These are phyloP conservation scores for Bhutanitis thaidina DNA, from an alignment of 2,888 invertebrate species.

Conservation along the genomic window DNA sequence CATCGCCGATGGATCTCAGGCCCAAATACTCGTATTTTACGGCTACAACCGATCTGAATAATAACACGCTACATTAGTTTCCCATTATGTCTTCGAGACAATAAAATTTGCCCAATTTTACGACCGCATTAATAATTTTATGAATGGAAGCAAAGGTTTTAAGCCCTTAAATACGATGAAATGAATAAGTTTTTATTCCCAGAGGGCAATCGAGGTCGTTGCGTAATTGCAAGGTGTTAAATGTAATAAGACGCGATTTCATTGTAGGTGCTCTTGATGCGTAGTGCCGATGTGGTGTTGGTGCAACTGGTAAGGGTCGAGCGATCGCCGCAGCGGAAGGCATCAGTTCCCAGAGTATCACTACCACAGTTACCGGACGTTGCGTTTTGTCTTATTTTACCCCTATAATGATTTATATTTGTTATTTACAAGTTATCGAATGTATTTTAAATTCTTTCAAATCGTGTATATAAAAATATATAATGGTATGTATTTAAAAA, in stretches of 20 bases:
- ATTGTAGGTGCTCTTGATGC: conserved; percentile 34
- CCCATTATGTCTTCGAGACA: conserved; percentile 79
- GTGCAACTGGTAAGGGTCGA: conserved; percentile 34
- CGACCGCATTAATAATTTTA: conserved; percentile 80
- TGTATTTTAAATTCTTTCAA: background rate
- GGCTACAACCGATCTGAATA: conserved; percentile 77
- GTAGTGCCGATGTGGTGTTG: conserved; percentile 30
- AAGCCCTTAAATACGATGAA: conserved; percentile 65
- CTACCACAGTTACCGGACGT: conserved; percentile 72
- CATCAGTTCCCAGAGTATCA: conserved; percentile 77
- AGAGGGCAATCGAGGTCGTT: conserved; percentile 60
- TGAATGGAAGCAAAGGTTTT: conserved; percentile 77
- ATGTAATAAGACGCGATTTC: conserved; percentile 40
- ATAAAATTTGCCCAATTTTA: conserved; percentile 80
- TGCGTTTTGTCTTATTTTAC: conserved; percentile 33
- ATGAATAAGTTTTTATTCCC: conserved; percentile 61
- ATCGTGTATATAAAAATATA: too few species aligned
- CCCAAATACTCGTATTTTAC: conserved; percentile 74
- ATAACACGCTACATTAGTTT: conserved; percentile 80
- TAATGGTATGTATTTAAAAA: too few species aligned
- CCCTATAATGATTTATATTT: conserved; percentile 16
- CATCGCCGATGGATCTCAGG: conserved; percentile 44
- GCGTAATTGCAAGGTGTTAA: conserved; percentile 57
- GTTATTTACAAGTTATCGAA: background rate
- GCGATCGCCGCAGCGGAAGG: conserved; percentile 45